phyloP scores from a whole-genome alignment of 2,113 vertebrate genomes.

The Mobula hypostoma region DNA sequence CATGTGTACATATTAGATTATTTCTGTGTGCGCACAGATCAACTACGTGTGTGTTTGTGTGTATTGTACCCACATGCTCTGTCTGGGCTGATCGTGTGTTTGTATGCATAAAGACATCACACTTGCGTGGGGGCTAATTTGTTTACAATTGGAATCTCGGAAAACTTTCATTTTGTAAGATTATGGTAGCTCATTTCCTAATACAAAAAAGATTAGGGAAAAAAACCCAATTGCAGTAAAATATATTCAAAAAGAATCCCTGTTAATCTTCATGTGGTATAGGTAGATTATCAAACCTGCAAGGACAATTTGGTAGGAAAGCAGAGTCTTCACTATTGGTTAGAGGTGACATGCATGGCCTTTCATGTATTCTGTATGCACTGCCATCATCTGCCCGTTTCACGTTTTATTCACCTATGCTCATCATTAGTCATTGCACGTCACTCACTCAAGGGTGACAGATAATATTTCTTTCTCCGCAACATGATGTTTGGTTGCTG shows the following conservation, averaged over 20 bases:
- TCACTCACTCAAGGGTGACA: neutral
- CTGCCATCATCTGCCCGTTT: neutral
- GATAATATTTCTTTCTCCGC: neutral
- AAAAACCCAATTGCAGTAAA: neutral
- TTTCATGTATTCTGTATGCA: neutral
- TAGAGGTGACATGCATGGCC: neutral
- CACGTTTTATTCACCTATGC: neutral
- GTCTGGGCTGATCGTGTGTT: no score
- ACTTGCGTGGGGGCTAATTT: neutral
- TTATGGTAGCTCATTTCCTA: neutral
- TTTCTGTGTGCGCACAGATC: no score
- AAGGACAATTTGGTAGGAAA: neutral
- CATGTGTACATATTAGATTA: no score
- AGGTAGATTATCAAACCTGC: neutral
- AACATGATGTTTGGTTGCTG: neutral
- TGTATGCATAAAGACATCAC: neutral
- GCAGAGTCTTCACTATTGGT: neutral
- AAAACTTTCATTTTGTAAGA: neutral
- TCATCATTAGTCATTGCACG: neutral
- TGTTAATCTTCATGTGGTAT: neutral
- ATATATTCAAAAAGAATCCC: neutral
- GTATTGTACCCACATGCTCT: no score
- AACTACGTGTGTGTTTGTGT: no score
- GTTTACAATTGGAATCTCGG: neutral
- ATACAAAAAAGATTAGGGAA: neutral